phyloP scores from a whole-genome alignment of 2,888 invertebrate genomes.

The Pseudococcus viburni region DNA sequence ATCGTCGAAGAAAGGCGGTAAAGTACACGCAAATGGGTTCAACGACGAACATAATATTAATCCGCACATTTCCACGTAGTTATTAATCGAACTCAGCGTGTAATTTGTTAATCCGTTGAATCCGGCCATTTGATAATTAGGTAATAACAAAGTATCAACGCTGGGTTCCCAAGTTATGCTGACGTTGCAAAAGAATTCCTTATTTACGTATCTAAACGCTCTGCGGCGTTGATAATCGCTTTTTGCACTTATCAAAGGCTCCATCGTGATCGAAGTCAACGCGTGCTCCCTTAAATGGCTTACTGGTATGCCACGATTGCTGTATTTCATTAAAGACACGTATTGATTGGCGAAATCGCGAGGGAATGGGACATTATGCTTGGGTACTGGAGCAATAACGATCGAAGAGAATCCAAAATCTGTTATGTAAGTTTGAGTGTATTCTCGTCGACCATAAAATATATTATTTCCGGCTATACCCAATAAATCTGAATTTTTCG shows the following conservation, averaged over 20 bases:
- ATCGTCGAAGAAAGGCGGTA: conserved; percentile 70
- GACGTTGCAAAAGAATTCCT: conserved; percentile 38
- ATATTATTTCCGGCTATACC: conserved; percentile 28
- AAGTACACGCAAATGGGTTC: background rate
- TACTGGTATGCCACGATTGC: background rate
- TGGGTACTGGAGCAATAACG: conserved; percentile 5
- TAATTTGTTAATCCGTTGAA: conserved; percentile 58
- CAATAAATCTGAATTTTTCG: conserved; percentile 70
- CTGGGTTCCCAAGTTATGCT: conserved; percentile 38
- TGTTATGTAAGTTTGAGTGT: background rate
- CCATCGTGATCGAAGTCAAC: conserved; percentile 16
- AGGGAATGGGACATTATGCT: background rate
- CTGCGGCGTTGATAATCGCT: background rate
- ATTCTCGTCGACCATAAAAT: conserved; percentile 29
- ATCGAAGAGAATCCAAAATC: conserved; percentile 8
- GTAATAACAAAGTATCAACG: background rate
- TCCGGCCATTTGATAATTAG: conserved; percentile 50
- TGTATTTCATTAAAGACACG: conserved; percentile 2
- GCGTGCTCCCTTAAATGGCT: background rate
- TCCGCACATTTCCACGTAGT: conserved; percentile 70
- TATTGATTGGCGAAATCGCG: background rate
- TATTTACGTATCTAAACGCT: background rate
- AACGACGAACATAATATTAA: conserved; percentile 69
- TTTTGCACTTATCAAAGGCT: background rate
- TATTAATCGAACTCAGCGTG: conserved; percentile 63